Evolutionary conservation across 2,888 invertebrate genomes (phyloP), one percentile per base, ranked within the genome.

Genomic region (Thera obeliscata): DNA sequence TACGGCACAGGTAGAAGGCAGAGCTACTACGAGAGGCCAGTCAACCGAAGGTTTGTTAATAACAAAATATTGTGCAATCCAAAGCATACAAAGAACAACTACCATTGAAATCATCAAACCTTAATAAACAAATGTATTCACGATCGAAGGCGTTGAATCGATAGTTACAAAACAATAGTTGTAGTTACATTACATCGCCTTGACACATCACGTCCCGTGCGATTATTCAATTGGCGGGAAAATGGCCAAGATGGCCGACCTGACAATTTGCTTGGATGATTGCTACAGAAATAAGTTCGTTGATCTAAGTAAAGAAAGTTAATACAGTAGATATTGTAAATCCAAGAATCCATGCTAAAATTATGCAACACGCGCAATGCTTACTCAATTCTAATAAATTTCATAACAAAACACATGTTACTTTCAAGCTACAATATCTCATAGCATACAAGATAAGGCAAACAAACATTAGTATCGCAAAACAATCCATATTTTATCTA

Each of bases 181-280:
- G 38, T 5, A 60, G 36, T 43, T 11, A 49, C 33, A 49, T 60
- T 35, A 62, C 75, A 80, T 87, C 86, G 87, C 89, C 90, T 90
- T 90, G 90, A 89, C 90, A 89, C 82, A 80, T 65, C 60, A 75
- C 77, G 75, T 69, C 86, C 85, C 83, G 84, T 85, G 86, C 88
- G 88, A 90, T 91, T 88, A 89, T 91, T 79, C 90, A 91, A 88
- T 91, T 91, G 90, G 81, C 84, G 84, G 82, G 79, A 83, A 81
- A 85, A 83, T 81, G 81, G 81, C 80, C 87, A 89, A 89, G 78
- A 90, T 88, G 88, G 90, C 86, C 76, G 85, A 70, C 76, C 61
- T 9, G 22, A n/a, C 12, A 41, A 56, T 41, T 41, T 2, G 12
- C 38, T 12, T 46, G 5, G 43, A 6, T 41, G 43, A 46, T 46